Percentiles rank a stretch among this genome's conserved stretches.
Evolutionary conservation across 2,888 invertebrate genomes (phyloP).

Genomic region (Stenodera caucasica): DNA sequence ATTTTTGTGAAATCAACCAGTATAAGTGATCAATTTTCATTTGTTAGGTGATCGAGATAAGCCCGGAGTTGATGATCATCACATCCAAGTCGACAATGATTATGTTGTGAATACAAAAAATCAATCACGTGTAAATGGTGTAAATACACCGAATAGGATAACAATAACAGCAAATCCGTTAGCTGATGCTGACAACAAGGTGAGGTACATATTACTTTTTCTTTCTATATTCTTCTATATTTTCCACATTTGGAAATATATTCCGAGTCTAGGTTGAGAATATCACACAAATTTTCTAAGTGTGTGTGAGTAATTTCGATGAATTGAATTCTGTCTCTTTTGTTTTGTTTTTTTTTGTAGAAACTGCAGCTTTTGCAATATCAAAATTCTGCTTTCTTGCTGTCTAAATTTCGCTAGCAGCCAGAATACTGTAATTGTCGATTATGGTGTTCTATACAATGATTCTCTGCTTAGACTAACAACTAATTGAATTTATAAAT

Average conservation of each 20-base stretch:
- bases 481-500: conserved; percentile 38
- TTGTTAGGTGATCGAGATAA: conserved; percentile 43
- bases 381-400: conserved; percentile 1
- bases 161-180: conserved; percentile 78
- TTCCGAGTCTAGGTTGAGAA: conserved; percentile 1
- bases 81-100: conserved; percentile 53
- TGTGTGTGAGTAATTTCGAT: conserved; percentile 1
- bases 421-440: background rate
- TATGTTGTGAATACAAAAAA: conserved; percentile 51
- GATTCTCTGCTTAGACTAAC: conserved; percentile 46
- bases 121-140: conserved; percentile 49
- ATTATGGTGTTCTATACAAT: conserved; percentile 9
- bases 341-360: background rate
- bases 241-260: background rate
- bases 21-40: background rate
- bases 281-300: background rate
- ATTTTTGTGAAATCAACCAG: background rate
- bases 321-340: background rate
- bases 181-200: conserved; percentile 70
- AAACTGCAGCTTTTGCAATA: background rate
- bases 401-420: background rate
- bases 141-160: conserved; percentile 54
- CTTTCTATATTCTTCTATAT: conserved; percentile 28
- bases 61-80: conserved; percentile 51
- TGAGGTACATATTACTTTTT: conserved; percentile 52